Evolutionary conservation across 2,888 invertebrate species (phyloP).

Genomic region (Leucophenga montana): DNA sequence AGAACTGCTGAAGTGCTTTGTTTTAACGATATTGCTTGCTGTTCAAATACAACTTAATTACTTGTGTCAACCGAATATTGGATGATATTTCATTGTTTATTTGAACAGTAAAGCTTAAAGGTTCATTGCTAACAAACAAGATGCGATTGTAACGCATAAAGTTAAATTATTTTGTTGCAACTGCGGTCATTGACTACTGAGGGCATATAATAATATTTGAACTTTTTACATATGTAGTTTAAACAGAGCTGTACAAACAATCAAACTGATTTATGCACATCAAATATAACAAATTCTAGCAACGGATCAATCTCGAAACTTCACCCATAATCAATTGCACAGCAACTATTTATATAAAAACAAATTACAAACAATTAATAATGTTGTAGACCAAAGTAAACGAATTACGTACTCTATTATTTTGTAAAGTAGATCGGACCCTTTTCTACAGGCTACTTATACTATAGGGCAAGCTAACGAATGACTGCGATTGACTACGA

Average conservation of each 20-base stretch:
- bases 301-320: no score
- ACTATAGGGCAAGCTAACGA: no score
- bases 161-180: neutral
- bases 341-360: constrained; percentile 55
- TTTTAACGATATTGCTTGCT: neutral
- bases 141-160: neutral
- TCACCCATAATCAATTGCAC: constrained; percentile 49
- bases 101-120: neutral
- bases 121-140: neutral
- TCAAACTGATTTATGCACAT: neutral
- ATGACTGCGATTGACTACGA: no score
- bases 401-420: neutral
- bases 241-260: no score
- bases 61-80: neutral
- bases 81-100: neutral
- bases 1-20: constrained; percentile 1
- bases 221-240: no score
- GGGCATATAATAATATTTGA: no score
- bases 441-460: neutral
- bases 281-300: neutral
- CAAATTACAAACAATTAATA: constrained; percentile 63
- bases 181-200: neutral
- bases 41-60: neutral
- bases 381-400: constrained; percentile 37
- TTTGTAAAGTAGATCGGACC: neutral